Evolutionary conservation across 2,113 vertebrate species (phyloP), one percentile per base, ranked within the genome.

Genomic region (Heterochromis multidens): DNA sequence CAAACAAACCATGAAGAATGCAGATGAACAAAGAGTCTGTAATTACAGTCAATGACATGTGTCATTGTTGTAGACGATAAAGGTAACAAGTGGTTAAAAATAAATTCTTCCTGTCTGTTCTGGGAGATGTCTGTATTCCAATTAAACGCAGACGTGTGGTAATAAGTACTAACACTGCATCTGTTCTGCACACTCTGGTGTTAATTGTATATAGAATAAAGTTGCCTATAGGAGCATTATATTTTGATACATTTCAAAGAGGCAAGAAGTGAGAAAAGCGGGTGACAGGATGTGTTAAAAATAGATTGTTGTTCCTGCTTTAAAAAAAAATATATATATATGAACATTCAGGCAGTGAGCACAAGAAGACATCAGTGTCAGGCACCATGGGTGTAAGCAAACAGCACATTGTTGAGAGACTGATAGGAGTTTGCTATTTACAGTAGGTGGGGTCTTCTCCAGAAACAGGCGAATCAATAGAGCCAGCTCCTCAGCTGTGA

Each of bases 401-500:
- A 62, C 78, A 82, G 35, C 49, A 65, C 29, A 59, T 4, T 79
- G 78, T 29, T 86, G 52, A 77, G 43, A 74, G 81, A 90, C 79
- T 52, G 84, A 87, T 63, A 65, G 63, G 77, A 54, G 82, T 78
- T 83, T 67, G 77, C 83, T 92, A 96, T 96, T 96, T 97, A 99
- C 99, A 14, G 96, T 98, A 80, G 97, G 98, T 77, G 97, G 97
- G 29, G 96, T 96, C 94, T 98, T 97, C 94, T 98, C 98, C 95
- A 99, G 94, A 96, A 99, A 99, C 92, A 97, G 94, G 84, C 96
- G 97, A 79, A 99, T 94, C 91, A 99, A 94, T 87, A 98, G 96
- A 77, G 96, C 95, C 77, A 99, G 93, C 65, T 99, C 99, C 92
- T 99, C 98, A 10, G 98, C 97, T 87, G 96, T 97, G 19, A 97